Base-by-base conservation (phyloP, 2,888 invertebrate genomes). In the Scaptomyza flava region DNA sequence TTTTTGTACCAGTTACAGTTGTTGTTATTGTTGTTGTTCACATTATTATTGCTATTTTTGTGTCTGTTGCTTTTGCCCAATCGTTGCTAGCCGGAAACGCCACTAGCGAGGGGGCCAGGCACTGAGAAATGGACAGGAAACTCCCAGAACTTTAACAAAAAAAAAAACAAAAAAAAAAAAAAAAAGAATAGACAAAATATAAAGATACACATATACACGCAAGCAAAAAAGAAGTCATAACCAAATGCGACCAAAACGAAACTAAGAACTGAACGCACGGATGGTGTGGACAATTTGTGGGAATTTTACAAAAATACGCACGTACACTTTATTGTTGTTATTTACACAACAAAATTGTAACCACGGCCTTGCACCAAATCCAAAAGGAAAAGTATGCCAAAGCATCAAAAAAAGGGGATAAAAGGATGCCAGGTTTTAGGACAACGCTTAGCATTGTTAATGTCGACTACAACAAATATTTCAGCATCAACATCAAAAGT, bases 251-350 rank as follows among this genome's bases (percentile, higher is more conserved):
- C 57, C 57, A 36, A 57, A 27, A 27, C 27, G 33, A 53, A 64
- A 59, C 23, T 20, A 51, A 33, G 33, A 48, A 30, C 53, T 36
- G 42, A 79, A 58, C 58, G 41, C 59, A 58, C 46, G 60, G 42
- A 79, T 77, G 68, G 46, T 69, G 65, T 65, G 62, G 72, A 70
- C 80, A 78, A 81, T 78, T 81, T 81, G 78, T 56, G 69, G 60
- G 47, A 61, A 63, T 76, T 72, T 48, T 69, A 48, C 45, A 60
- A 72, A 77, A 72, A 69, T 76, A 69, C 77, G 51, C 69, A 77
- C 73, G 73, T 68, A 78, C 56, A 78, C 73, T 81, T 81, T 73
- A 83, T 81, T 83, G 84, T 78, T 83, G 76, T 83, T 76, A 81
- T 83, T 81, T 83, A 72, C 69, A 68, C 61, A 72, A 54, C 62